These are phyloP conservation scores for Ondatra zibethicus DNA, from an alignment of 2,113 vertebrate genomes.

Conservation along the genomic window DNA sequence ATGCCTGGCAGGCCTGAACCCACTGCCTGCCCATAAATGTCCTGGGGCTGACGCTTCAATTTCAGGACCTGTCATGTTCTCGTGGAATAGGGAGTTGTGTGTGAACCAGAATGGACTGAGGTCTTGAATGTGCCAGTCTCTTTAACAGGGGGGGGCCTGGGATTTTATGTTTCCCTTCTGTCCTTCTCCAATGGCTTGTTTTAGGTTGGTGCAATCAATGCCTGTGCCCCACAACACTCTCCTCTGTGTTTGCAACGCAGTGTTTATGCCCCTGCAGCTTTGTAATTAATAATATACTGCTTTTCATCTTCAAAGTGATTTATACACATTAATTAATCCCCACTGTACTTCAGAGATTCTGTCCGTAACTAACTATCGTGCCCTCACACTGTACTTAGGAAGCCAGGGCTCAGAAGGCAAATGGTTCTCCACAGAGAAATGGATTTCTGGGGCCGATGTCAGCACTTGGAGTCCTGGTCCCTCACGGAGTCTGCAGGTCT, in stretches of 20 bases:
- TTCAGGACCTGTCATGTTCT: conserved; percentile 53
- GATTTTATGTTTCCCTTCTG: neutral
- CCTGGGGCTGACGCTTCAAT: conserved; percentile 11
- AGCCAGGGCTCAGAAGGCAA: conserved; percentile 19
- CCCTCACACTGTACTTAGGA: neutral
- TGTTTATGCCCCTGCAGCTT: conserved; percentile 65
- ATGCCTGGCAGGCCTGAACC: conserved; percentile 48
- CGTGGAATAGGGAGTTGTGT: neutral
- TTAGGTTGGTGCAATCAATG: neutral
- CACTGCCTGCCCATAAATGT: conserved; percentile 11
- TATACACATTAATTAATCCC: conserved; percentile 78
- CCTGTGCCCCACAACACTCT: neutral
- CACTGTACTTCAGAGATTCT: conserved; percentile 65
- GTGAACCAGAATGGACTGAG: neutral
- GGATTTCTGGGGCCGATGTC: neutral
- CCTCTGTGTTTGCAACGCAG: conserved; percentile 28
- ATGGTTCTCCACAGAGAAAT: neutral
- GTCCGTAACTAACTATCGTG: conserved; percentile 46
- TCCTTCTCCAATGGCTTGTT: conserved; percentile 2
- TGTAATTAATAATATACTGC: conserved; percentile 75
- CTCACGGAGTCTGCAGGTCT: neutral
- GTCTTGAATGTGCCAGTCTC: neutral
- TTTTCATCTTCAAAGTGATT: conserved; percentile 79
- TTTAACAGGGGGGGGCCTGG: neutral
- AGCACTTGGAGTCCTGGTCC: neutral